Evolutionary conservation across 2,797 vertebrate genomes (phyloP).

Genomic region (Sardinella longiceps): DNA sequence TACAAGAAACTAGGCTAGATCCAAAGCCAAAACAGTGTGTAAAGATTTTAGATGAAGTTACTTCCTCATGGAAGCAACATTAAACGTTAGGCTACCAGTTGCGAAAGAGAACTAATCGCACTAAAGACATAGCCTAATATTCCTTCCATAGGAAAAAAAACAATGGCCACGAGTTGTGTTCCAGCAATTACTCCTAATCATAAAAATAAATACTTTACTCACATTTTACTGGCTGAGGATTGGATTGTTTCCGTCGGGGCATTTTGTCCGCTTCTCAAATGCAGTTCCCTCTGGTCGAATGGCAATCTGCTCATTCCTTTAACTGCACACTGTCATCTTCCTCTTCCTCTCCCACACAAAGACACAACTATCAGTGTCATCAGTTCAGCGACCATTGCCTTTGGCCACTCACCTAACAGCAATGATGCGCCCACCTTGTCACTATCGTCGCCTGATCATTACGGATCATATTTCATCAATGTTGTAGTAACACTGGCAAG

Average conservation of each 20-base stretch:
- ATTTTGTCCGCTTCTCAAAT: conserved; percentile 68
- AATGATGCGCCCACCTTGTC: neutral
- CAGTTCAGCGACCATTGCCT: conserved; percentile 31
- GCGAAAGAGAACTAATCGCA: neutral
- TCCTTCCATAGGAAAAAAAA: neutral
- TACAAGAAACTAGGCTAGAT: neutral
- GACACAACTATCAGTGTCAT: conserved; percentile 42
- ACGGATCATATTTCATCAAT: conserved; percentile 7
- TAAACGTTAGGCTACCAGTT: neutral
- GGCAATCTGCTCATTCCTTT: conserved; percentile 48
- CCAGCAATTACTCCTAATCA: neutral
- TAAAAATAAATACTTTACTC: conserved; percentile 59
- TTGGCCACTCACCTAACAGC: conserved; percentile 24
- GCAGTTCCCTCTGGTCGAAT: conserved; percentile 55
- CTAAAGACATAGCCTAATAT: neutral
- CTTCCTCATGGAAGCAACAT: neutral
- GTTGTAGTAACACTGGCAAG: neutral
- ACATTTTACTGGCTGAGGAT: conserved; percentile 90
- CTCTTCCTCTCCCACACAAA: conserved; percentile 71
- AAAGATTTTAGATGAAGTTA: neutral
- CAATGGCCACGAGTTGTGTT: neutral
- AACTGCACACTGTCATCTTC: conserved; percentile 60
- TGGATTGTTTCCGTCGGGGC: conserved; percentile 89
- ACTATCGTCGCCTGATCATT: neutral
- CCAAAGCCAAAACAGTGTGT: neutral